phyloP scores from a whole-genome alignment of 2,888 invertebrate genomes.

The Machimus rusticus region DNA sequence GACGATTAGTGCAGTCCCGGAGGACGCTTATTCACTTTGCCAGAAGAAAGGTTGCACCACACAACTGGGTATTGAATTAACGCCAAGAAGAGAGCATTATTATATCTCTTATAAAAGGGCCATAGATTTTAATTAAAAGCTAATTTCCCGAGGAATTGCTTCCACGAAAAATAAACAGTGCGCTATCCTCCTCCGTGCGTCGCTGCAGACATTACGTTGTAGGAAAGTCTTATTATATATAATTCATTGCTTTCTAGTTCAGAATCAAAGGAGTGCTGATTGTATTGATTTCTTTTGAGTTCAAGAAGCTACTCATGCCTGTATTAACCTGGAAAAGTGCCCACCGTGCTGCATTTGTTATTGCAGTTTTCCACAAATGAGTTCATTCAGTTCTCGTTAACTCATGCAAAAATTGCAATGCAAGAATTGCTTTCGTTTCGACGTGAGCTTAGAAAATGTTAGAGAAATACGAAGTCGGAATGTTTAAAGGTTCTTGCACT shows the following conservation, averaged over 20 bases:
- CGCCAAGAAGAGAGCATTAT: not conserved
- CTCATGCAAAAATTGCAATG: not conserved
- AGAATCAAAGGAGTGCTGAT: not conserved
- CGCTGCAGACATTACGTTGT: not conserved
- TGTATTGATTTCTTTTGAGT: not conserved
- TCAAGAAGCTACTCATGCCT: not conserved
- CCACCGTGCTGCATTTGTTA: not conserved
- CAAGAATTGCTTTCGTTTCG: not conserved
- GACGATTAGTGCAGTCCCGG: not conserved
- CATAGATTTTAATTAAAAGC: not conserved
- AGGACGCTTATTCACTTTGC: not conserved
- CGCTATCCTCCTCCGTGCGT: not conserved
- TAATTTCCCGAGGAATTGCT: not conserved
- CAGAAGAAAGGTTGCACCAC: not conserved
- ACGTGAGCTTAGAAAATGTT: not conserved
- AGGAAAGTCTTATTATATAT: not conserved
- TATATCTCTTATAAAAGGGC: not conserved
- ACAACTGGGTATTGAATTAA: not conserved
- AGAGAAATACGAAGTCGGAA: not conserved
- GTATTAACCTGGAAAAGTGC: not conserved
- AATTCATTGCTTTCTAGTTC: not conserved
- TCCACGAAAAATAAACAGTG: not conserved
- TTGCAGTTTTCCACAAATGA: not conserved
- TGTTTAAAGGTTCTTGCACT: not conserved
- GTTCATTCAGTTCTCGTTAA: not conserved